Conservation (phyloP, 2,113 vertebrate species). For the Motacilla alba region DNA sequence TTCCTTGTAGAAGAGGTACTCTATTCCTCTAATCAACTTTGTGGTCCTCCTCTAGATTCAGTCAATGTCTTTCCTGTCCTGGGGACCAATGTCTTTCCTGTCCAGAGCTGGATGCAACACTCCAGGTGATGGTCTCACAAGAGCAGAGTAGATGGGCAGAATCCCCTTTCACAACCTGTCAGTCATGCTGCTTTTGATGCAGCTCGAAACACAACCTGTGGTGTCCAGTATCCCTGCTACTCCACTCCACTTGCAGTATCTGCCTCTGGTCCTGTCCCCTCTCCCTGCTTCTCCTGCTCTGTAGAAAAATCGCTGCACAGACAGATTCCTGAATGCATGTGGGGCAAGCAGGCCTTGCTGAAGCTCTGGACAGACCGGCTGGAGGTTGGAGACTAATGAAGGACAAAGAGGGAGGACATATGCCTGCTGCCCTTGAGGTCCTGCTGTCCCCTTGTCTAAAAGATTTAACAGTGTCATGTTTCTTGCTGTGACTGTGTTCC, state of each 20-base stretch:
- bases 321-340: background rate
- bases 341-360: background rate
- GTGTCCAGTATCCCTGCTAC: background rate
- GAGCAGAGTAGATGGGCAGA: background rate
- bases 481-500: background rate
- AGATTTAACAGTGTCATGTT: background rate
- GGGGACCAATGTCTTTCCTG: accelerated
- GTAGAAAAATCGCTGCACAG: background rate
- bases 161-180: background rate
- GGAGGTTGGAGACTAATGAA: background rate
- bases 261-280: background rate
- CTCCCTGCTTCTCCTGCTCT: background rate
- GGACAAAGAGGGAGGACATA: background rate
- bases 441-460: background rate
- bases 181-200: background rate
- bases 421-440: background rate
- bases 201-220: background rate
- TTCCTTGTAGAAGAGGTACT: background rate
- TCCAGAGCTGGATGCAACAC: background rate
- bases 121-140: background rate
- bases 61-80: accelerated
- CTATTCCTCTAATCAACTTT: background rate
- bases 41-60: background rate
- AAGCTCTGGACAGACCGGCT: background rate
- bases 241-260: background rate